A percentile compares a stretch with the other conserved stretches of the same genome.
These are phyloP conservation scores for Boloria selene DNA, from an alignment of 2,888 invertebrate species.

Conservation along the genomic window DNA sequence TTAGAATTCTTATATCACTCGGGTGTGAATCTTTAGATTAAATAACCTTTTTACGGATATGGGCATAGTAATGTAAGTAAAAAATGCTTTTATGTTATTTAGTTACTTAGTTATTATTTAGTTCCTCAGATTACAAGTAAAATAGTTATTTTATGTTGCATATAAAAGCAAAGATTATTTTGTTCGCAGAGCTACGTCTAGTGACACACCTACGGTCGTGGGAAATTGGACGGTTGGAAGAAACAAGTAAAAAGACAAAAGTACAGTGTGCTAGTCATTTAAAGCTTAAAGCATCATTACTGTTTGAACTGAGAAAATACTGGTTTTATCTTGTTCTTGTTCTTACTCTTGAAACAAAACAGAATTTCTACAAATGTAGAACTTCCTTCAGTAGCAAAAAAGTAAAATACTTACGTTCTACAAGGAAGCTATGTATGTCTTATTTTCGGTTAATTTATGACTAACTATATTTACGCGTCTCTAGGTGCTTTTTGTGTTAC, in stretches of 20 bases:
- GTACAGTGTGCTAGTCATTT: not conserved
- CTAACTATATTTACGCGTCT: too few species aligned
- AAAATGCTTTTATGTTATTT: conserved; percentile 1
- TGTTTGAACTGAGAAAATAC: not conserved
- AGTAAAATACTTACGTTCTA: conserved; percentile 4
- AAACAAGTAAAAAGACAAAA: not conserved
- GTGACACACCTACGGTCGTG: too few species aligned
- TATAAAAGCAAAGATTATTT: not conserved
- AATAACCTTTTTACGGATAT: conserved; percentile 23
- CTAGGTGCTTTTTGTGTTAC: too few species aligned
- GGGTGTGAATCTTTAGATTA: conserved; percentile 31
- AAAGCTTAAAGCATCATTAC: not conserved
- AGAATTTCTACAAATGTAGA: conserved; percentile 3
- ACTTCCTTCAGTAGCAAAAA: not conserved
- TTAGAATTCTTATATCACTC: conserved; percentile 26
- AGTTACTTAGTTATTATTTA: not conserved
- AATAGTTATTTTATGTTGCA: not conserved
- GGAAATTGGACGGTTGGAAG: too few species aligned
- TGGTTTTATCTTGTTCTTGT: not conserved
- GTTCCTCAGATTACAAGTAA: too few species aligned
- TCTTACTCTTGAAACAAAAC: conserved; percentile 1
- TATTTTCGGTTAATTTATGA: too few species aligned
- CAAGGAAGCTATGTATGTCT: conserved; percentile 16
- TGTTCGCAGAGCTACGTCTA: too few species aligned
- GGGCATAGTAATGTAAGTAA: not conserved